These are phyloP conservation scores for Drosophila longiperda DNA, from an alignment of 2,888 invertebrate genomes.

Conservation along the genomic window DNA sequence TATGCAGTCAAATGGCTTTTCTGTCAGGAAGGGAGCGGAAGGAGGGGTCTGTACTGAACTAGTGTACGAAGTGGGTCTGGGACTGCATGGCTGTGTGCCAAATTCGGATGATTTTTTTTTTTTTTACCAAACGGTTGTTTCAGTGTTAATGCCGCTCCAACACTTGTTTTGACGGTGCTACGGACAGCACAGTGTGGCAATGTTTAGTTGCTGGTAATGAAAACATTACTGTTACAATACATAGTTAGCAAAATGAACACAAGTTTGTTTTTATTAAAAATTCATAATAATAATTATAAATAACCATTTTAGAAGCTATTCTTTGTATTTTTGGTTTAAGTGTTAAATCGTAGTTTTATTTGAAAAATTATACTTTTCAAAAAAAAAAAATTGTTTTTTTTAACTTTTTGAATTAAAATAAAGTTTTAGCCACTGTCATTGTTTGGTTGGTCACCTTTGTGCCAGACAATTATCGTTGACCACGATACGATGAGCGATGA, in stretches of 20 bases:
- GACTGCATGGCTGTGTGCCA: conserved; percentile 58
- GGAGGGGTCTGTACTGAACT: conserved; percentile 3
- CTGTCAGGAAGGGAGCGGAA: conserved; percentile 4
- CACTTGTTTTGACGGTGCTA: conserved; percentile 67
- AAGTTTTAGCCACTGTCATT: conserved; percentile 25
- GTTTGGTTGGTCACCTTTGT: conserved; percentile 4
- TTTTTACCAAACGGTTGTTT: conserved; percentile 51
- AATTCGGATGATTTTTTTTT: conserved; percentile 50
- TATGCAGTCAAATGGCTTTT: conserved; percentile 71
- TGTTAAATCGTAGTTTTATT: not conserved
- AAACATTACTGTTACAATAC: not conserved
- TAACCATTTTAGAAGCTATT: not conserved
- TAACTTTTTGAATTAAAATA: not conserved
- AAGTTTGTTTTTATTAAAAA: not conserved
- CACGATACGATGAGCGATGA: conserved; percentile 14
- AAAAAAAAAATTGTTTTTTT: too few relatives aligned
- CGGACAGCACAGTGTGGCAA: conserved; percentile 49
- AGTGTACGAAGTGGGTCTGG: conserved; percentile 49
- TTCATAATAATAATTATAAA: not conserved
- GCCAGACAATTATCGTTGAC: conserved; percentile 34
- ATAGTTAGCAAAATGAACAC: not conserved
- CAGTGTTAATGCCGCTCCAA: conserved; percentile 63
- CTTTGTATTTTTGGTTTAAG: not conserved
- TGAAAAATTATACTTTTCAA: too few relatives aligned
- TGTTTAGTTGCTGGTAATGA: not conserved